phyloP scores from a whole-genome alignment of 2,113 vertebrate genomes.

The Chaetodon auriga region DNA sequence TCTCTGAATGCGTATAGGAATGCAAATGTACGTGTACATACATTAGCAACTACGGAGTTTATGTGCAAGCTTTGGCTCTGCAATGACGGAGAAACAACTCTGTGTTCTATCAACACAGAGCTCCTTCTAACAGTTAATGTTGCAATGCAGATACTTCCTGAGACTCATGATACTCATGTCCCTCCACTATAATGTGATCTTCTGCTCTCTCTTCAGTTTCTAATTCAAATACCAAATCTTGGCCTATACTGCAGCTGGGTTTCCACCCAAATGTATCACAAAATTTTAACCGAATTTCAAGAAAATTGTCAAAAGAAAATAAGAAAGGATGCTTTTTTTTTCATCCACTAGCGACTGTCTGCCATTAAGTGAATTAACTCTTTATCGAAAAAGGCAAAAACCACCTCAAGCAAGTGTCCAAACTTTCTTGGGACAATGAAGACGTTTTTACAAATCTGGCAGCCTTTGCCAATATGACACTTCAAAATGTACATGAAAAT shows the following conservation, averaged over 20 bases:
- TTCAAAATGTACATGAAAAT: too few species aligned
- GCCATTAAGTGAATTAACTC: too few species aligned
- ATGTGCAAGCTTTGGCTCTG: constrained; percentile 1
- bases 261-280: neutral
- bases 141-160: neutral
- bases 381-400: too few species aligned
- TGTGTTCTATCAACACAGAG: neutral
- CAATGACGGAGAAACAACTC: constrained; percentile 13
- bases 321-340: too few species aligned
- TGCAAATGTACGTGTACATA: constrained; percentile 49
- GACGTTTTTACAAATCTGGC: too few species aligned
- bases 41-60: constrained; percentile 24
- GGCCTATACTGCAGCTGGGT: neutral
- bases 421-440: too few species aligned
- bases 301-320: too few species aligned
- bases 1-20: constrained; percentile 41
- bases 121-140: neutral
- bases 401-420: too few species aligned
- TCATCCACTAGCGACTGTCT: too few species aligned
- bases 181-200: neutral
- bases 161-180: neutral
- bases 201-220: neutral
- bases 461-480: too few species aligned
- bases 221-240: neutral
- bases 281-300: too few species aligned